Percentiles rank a stretch among this genome's conserved stretches.
Conservation (phyloP, 2,797 vertebrate genomes). For the Potorous gilbertii region DNA sequence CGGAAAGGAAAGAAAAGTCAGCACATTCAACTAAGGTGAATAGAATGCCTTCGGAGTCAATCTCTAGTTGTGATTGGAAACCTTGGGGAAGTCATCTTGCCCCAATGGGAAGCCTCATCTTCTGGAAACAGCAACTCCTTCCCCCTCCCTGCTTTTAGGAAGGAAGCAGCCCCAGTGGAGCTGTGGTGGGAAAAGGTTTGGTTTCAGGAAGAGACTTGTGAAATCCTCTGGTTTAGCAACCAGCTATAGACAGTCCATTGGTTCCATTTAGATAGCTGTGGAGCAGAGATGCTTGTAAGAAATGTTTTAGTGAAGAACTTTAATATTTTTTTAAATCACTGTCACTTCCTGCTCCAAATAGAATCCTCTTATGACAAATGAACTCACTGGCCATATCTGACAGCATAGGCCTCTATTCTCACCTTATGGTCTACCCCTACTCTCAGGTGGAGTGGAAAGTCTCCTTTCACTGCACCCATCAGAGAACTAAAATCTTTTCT, state of each 20-base stretch:
- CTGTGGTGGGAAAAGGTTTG: constrained; percentile 32
- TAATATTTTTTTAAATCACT: background rate
- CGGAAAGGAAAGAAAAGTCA: background rate
- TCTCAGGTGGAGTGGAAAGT: background rate
- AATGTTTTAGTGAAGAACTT: background rate
- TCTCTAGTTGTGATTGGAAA: constrained; percentile 50
- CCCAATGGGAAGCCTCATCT: constrained; percentile 37
- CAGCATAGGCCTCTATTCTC: background rate
- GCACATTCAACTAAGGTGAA: constrained; percentile 52
- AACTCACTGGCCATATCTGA: background rate
- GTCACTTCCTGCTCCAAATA: background rate
- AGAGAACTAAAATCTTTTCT: background rate
- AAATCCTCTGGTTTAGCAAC: background rate
- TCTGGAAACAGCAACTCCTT: constrained; percentile 31
- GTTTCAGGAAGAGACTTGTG: constrained; percentile 38
- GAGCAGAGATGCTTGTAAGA: background rate
- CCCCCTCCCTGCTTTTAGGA: background rate
- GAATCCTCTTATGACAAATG: background rate
- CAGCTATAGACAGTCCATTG: background rate
- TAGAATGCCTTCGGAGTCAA: constrained; percentile 45
- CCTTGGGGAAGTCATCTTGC: background rate
- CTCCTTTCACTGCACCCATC: background rate
- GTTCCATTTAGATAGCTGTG: background rate
- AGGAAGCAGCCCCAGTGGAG: constrained; percentile 25
- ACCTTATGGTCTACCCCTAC: background rate